Evolutionary conservation across 2,888 invertebrate genomes (phyloP), one percentile per base, ranked within the genome.

Genomic region (Mamestra brassicae): DNA sequence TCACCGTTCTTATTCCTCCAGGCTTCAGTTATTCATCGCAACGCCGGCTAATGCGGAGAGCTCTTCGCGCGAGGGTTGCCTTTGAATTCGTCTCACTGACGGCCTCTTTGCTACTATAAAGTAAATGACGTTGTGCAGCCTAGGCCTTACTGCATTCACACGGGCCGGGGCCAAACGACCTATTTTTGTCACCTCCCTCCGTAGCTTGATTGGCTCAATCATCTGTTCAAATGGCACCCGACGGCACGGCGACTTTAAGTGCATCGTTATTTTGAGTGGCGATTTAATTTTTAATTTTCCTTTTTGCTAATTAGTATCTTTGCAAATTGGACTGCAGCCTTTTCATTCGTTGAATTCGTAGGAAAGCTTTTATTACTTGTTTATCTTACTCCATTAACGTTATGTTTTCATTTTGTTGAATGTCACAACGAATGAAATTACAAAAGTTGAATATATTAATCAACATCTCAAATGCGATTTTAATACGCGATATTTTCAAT

Each of bases 61-160:
- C 89, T 81, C 90, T 89, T 76, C 80, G 82, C 85, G 76, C 82
- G 83, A 88, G 76, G 85, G 72, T 74, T 74, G 85, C 89, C 85
- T 90, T 90, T 90, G 84, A 88, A 88, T 84, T 82, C 85, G 80
- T 81, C 85, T 86, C 85, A 80, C 87, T 85, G 83, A 78, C 85
- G 80, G 87, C 86, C 89, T 87, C 87, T 89, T 89, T 88, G 87
- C 86, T 75, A 82, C 83, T 85, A 87, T 89, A 88, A 87, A 89
- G 89, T 89, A 92, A 91, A 89, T 90, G 90, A 89, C 89, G 89
- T 88, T 88, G 85, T 80, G 81, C 76, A 86, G 71, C 75, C 75
- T 75, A 87, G 86, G 87, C 89, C 87, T 81, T 69, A 47, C 78
- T 83, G 90, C 88, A 90, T 89, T 90, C 88, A 87, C 66, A 81